Base-by-base conservation (phyloP, 2,113 vertebrate species). In the Cinclus cinclus region DNA sequence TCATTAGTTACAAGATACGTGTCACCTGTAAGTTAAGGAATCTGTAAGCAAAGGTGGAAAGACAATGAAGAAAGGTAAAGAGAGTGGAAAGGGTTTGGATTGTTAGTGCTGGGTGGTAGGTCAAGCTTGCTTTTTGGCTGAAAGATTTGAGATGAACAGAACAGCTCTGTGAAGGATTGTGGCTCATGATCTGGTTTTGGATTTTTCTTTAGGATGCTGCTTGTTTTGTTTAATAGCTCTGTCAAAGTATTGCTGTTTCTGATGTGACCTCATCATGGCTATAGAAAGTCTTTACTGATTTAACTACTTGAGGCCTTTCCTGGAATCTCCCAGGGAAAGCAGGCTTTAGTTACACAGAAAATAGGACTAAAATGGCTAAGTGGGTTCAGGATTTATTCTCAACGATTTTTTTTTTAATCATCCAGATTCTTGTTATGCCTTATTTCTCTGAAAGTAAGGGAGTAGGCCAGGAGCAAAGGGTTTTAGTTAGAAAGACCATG, bases 1-100 rank as follows among this genome's bases (percentile, higher is more conserved):
- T 60, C 7, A 7, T 44, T 19, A 23, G 7, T 87, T 77, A 49
- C 15, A 46, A 62, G 47, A 6, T 5, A 25, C 0, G 0, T 4
- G 2, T 30, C 50, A 22, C 20, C 39, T 46, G 5, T 55, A 46
- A 80, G 13, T 44, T 56, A 18, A 41, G 53, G 49, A 39, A 19
- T 21, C 27, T 65, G 12, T 46, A 41, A 82, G 25, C 7, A 56
- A 76, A 85, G 19, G 8, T 49, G 31, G 33, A n/a, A 37, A 41
- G 27, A 42, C 11, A 35, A 4, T 11, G 41, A 64, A 19, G 37
- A 77, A 59, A 24, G 5, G 10, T 21, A 44, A 55, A 20, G 69
- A 75, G 14, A 31, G 4, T 44, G 44, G 20, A 41, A 73, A 73
- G 64, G 25, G 7, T 60, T 83, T 27, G 28, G 15, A 6, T 55